These are phyloP conservation scores for Dendrocincla tyrannina DNA, from an alignment of 2,797 vertebrate genomes.

Conservation along the genomic window DNA sequence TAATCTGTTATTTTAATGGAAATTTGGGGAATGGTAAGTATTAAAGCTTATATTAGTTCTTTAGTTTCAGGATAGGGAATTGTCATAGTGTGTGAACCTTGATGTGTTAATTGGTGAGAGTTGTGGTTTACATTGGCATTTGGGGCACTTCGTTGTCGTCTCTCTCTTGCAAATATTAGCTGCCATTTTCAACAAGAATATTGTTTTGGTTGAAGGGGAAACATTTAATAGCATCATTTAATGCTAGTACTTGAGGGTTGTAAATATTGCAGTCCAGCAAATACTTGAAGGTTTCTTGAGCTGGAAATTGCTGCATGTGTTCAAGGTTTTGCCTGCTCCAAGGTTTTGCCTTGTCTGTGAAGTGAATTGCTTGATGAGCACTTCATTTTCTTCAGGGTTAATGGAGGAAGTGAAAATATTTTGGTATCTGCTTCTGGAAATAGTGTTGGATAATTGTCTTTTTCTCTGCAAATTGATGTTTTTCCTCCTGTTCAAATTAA, in stretches of 20 bases:
- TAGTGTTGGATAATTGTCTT: background rate
- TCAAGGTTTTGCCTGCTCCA: background rate
- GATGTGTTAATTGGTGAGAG: background rate
- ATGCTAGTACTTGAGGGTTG: background rate
- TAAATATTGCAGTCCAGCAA: background rate
- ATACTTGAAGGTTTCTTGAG: background rate
- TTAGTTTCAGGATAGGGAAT: background rate
- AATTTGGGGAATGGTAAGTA: background rate
- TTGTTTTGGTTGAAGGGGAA: background rate
- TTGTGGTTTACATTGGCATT: background rate
- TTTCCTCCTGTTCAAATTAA: background rate
- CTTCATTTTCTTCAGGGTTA: background rate
- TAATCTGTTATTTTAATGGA: background rate
- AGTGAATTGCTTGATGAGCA: background rate
- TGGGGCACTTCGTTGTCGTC: background rate
- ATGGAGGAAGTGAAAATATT: background rate
- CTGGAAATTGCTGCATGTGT: background rate
- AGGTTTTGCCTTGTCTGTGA: background rate
- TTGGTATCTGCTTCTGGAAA: background rate
- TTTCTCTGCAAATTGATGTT: background rate
- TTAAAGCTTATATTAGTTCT: background rate
- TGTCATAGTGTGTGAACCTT: background rate
- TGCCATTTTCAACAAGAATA: background rate
- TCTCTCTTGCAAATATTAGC: background rate
- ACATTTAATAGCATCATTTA: background rate